Percentiles rank a stretch among this genome's conserved stretches.
These are phyloP conservation scores for Ophion ventricosus DNA, from an alignment of 2,888 invertebrate species.

Conservation along the genomic window DNA sequence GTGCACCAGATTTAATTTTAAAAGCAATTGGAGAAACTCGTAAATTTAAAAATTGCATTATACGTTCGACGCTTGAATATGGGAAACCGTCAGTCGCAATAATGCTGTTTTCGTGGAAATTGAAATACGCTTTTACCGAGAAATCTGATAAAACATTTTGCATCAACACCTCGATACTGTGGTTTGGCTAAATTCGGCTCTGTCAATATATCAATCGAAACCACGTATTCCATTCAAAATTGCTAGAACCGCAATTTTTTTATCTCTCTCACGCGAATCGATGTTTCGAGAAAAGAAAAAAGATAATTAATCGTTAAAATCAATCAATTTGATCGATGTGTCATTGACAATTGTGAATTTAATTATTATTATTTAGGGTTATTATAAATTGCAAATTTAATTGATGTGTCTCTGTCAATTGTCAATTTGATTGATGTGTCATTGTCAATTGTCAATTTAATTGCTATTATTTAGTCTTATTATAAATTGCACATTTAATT, in stretches of 20 bases:
- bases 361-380: too few relatives aligned
- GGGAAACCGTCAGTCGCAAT: background rate
- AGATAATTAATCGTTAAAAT: too few relatives aligned
- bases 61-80: background rate
- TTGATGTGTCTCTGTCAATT: background rate
- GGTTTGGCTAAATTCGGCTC: background rate
- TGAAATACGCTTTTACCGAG: background rate
- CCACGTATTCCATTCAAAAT: background rate
- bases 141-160: background rate
- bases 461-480: too few relatives aligned
- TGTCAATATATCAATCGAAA: background rate
- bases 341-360: too few relatives aligned
- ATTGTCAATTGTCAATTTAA: too few relatives aligned
- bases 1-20: background rate
- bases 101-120: background rate
- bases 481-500: too few relatives aligned
- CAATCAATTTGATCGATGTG: too few relatives aligned
- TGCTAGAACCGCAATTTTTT: background rate
- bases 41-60: background rate
- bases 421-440: too few relatives aligned
- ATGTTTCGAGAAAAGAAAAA: too few relatives aligned
- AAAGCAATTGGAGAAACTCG: background rate
- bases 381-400: too few relatives aligned
- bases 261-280: background rate
- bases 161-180: background rate